Base-by-base conservation (phyloP, 2,797 vertebrate genomes). In the Hephaestus fuliginosus region DNA sequence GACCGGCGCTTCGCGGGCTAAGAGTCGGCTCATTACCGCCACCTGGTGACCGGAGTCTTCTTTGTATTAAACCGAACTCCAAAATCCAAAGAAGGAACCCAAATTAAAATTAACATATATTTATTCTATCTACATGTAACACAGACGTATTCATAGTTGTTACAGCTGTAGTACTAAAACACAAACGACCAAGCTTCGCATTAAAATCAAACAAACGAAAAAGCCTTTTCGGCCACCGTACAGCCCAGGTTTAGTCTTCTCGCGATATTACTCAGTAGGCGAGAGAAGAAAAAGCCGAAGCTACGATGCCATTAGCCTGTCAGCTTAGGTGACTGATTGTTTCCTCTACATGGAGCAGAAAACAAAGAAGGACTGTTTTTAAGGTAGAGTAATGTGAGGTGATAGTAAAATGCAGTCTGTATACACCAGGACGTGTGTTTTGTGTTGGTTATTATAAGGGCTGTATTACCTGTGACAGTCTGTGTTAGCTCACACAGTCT, bases 251-350 rank as follows among this genome's bases (percentile, higher is more conserved):
- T 12, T 3, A 0, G 5, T 51, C 0, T 62, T 91, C 81, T 86
- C 89, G 90, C 89, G 87, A 89, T 58, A 53, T 10, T 77, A 43
- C 1, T 1, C 9, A 13, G 12, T 12, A 7, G 10, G 13, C 22
- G 56, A 76, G 70, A 75, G 51, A 20, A 75, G 51, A 20, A 36
- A 30, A 43, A 41, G 15, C 36, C 43, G 36, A 28, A 66, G 57
- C 66, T 78, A 65, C 4, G 8, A 82, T 73, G 85, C 78, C 87
- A 91, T 57, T 11, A 25, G 39, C 17, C 75, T 25, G n/a, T 80
- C 88, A 89, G 81, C 83, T 4, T 62, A 66, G 36, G 66, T 3
- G 52, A 30, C 4, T 74, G 64, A 46, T 67, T 53, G 7, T 80
- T 79, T 79, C 5, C 5, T 22, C 2, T 49, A 1, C 9, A 81